phyloP scores from a whole-genome alignment of 2,113 vertebrate species.

The Chloebia gouldiae region DNA sequence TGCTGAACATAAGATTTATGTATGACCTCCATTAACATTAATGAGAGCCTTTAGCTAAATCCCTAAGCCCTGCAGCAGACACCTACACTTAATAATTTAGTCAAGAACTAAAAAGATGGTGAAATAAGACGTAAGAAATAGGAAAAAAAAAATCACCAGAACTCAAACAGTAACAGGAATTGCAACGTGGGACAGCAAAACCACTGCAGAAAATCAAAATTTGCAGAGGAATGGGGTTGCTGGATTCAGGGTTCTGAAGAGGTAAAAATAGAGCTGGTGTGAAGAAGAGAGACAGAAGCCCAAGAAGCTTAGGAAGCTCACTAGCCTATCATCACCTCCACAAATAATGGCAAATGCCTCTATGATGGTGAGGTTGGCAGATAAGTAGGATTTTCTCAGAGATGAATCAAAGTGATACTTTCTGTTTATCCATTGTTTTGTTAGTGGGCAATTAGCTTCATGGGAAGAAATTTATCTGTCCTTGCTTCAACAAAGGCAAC shows the following conservation, averaged over 20 bases:
- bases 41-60: not conserved
- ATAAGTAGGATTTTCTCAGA: not conserved
- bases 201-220: not conserved
- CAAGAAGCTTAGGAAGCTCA: constrained; percentile 23
- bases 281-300: not conserved
- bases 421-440: not conserved
- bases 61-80: not conserved
- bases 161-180: not conserved
- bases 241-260: not conserved
- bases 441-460: not conserved
- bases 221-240: not conserved
- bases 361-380: not conserved
- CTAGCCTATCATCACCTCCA: constrained; percentile 6
- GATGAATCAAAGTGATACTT: not conserved
- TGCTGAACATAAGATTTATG: not conserved
- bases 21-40: not conserved
- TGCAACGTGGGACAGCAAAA: not conserved
- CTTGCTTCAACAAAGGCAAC: not conserved
- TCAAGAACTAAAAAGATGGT: not conserved
- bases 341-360: not conserved
- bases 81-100: not conserved
- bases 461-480: not conserved
- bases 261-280: not conserved
- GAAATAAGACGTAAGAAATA: not conserved
- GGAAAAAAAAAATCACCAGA: not conserved